A percentile compares a stretch with the other conserved stretches of the same genome.
Evolutionary conservation across 2,888 invertebrate species (phyloP).

Genomic region (Ochlodes sylvanus): DNA sequence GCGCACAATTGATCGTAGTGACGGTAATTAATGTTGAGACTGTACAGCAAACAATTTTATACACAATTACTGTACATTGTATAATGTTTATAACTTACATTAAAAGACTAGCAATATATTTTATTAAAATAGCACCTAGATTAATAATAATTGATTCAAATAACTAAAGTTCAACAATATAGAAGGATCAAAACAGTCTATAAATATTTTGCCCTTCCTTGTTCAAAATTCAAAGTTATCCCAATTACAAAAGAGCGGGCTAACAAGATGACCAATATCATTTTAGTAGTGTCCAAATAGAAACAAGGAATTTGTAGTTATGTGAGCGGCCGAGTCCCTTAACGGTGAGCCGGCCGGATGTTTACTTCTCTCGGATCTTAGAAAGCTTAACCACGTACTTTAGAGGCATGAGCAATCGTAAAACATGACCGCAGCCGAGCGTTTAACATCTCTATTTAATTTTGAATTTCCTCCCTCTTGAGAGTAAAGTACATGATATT

Average conservation of each 20-base stretch:
- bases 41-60: constrained; percentile 6
- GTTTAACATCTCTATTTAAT: constrained; percentile 71
- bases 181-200: too few species aligned
- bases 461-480: constrained; percentile 52
- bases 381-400: constrained; percentile 66
- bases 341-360: constrained; percentile 70
- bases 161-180: too few species aligned
- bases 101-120: not conserved
- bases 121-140: too few species aligned
- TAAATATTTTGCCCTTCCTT: too few species aligned
- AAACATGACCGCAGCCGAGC: constrained; percentile 55
- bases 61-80: constrained; percentile 14
- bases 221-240: not conserved
- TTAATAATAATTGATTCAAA: too few species aligned
- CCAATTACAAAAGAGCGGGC: constrained; percentile 3
- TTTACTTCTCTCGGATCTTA: constrained; percentile 70
- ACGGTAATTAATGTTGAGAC: not conserved
- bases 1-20: constrained; percentile 14
- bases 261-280: constrained; percentile 16
- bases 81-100: not conserved
- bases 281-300: constrained; percentile 21
- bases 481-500: constrained; percentile 64
- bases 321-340: constrained; percentile 62
- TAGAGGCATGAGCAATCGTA: constrained; percentile 64
- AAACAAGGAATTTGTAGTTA: constrained; percentile 47